A percentile compares a stretch with the other conserved stretches of the same genome.
Evolutionary conservation across 1,140 invertebrate genomes (phyloP).

Genomic region (Mizuhopecten yessoensis): DNA sequence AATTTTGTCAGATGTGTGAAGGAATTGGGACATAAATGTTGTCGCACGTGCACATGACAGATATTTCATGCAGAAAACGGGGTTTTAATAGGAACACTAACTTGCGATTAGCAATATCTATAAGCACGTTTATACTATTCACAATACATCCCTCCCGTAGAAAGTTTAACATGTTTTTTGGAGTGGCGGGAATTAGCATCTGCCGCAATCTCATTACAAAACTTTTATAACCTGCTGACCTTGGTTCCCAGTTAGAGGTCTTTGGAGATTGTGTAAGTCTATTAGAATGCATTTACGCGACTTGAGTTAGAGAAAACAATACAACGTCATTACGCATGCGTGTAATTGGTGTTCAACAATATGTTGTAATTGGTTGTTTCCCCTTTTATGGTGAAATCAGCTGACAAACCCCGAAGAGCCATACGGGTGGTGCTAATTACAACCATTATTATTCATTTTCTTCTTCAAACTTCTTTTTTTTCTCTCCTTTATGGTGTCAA

Average conservation of each 20-base stretch:
- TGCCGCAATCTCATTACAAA: no score
- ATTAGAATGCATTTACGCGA: background rate
- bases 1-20: no score
- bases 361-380: background rate
- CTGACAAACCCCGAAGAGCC: background rate
- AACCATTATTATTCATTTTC: background rate
- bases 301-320: background rate
- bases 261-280: background rate
- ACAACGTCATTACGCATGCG: background rate
- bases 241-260: background rate
- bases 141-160: no score
- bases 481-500: background rate
- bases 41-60: no score
- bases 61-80: no score
- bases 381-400: background rate
- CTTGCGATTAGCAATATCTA: no score
- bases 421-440: background rate
- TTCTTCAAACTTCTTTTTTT: background rate
- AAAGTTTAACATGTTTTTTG: no score
- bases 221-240: background rate
- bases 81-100: no score
- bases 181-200: no score
- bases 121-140: background rate
- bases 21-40: no score
- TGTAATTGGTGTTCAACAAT: constrained; percentile 9